Base-by-base conservation (phyloP, 1,140 invertebrate species). In the Saccostrea glomerata region DNA sequence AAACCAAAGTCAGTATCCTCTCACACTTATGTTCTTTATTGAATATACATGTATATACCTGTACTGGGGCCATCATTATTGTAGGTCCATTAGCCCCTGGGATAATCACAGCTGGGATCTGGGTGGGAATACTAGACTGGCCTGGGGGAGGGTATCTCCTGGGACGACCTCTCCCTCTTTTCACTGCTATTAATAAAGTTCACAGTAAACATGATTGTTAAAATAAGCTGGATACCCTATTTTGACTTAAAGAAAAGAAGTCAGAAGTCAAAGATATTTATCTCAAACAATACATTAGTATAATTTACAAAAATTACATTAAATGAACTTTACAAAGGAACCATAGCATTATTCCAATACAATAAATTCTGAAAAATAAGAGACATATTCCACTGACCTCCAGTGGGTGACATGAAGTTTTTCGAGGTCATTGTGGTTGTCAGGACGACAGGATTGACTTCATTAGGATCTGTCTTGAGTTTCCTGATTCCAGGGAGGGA, bases 41-140 rank as follows among this genome's bases (percentile, higher is more conserved):
- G 30, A 36, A 36, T 36, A 36, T 36, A 36, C 30, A 36, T 36
- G 17, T 20, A 54, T 25, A 56, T 89, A 93, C 93, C 91, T 93
- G 92, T 30, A 93, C 55, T 17, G 91, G 91, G 5, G 93, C 92
- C 93, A 95, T 94, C 92, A 95, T 93, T 13, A 94, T 86, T 2
- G 94, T 94, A 86, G 94, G 93, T 20, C 94, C 94, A 90, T 93
- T 93, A 36, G 92, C 89, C 15, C 93, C 91, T 40, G 94, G 93
- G 63, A 95, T 93, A 60, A 95, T 92, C 40, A 94, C 94, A 2
- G 94, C 93, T 70, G 94, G 94, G 58, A 94, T 93, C 12, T 90
- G 90, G 13, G 91, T 91, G 30, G 90, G 70, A 3, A 88, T 85
- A 23, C 23, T 89, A 36, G 23, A 60, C 82, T 91, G 90, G 11